Percentiles rank a stretch among this genome's conserved stretches.
Evolutionary conservation across 2,888 invertebrate genomes (phyloP).

Genomic region (Sphecodes monilicornis): DNA sequence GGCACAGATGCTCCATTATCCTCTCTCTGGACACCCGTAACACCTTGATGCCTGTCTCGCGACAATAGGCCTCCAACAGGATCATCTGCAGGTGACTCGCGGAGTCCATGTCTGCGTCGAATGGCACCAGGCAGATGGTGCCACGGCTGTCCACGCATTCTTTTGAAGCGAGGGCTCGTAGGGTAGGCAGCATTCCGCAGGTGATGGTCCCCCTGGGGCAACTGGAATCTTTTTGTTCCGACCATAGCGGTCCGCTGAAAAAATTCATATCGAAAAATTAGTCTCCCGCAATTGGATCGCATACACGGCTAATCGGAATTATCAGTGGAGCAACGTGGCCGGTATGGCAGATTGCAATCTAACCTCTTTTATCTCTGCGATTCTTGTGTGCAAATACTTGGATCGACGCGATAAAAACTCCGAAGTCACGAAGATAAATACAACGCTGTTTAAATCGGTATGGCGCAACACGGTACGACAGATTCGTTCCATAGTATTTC

Average conservation of each 20-base stretch:
- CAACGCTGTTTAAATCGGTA: neutral
- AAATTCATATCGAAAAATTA: constrained; percentile 37
- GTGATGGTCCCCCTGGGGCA: constrained; percentile 83
- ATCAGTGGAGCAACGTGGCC: neutral
- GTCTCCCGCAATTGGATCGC: too few species aligned
- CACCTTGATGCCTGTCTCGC: constrained; percentile 91
- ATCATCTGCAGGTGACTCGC: constrained; percentile 93
- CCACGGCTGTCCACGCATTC: constrained; percentile 85
- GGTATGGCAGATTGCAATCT: neutral
- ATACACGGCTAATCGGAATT: neutral
- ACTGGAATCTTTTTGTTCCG: constrained; percentile 52
- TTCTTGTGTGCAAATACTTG: neutral
- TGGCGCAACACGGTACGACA: neutral
- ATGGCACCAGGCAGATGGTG: constrained; percentile 86
- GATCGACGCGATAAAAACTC: neutral
- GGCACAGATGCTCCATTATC: constrained; percentile 73
- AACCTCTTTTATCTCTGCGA: neutral
- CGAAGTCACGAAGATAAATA: neutral
- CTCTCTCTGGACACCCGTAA: constrained; percentile 87
- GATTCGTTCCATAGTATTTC: neutral
- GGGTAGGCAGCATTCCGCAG: constrained; percentile 88
- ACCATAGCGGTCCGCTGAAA: constrained; percentile 72
- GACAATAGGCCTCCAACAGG: constrained; percentile 91
- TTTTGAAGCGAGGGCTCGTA: constrained; percentile 87
- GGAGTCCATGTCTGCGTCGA: constrained; percentile 88